Evolutionary conservation across 2,888 invertebrate species (phyloP).

Genomic region (Drepana falcataria): DNA sequence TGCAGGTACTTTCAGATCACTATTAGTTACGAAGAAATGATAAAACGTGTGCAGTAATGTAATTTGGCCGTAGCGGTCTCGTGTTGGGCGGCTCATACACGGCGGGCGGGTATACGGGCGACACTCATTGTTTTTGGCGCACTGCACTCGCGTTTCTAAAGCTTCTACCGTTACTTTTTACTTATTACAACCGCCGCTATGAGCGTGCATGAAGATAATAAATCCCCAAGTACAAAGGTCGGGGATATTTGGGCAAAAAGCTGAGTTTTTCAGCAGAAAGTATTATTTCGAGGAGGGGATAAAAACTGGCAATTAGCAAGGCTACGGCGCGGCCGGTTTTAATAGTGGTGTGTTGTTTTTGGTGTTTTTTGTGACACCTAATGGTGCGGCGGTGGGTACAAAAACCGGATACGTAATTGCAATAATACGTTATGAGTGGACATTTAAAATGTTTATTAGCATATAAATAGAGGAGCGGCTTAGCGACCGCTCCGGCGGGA

Average conservation of each 20-base stretch:
- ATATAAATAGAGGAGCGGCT: conserved; percentile 1
- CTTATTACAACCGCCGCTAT: conserved; percentile 24
- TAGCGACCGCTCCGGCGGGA: not conserved
- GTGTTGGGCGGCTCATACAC: not conserved
- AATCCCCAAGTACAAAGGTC: conserved; percentile 43
- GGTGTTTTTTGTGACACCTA: conserved; percentile 18
- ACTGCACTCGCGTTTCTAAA: conserved; percentile 23
- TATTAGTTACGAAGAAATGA: too few species aligned
- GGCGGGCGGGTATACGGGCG: not conserved
- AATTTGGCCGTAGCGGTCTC: too few species aligned
- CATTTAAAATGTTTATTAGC: conserved; percentile 1
- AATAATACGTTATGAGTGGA: not conserved
- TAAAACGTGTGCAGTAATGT: too few species aligned
- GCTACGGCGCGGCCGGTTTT: conserved; percentile 22
- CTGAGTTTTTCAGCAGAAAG: conserved; percentile 31
- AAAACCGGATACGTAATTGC: conserved; percentile 2
- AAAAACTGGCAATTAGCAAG: conserved; percentile 46
- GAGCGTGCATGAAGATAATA: conserved; percentile 39
- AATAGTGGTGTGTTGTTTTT: conserved; percentile 21
- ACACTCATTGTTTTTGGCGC: conserved; percentile 12
- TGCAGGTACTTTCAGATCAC: too few species aligned
- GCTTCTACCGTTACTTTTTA: conserved; percentile 34
- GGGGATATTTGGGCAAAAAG: conserved; percentile 35
- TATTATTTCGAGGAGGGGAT: conserved; percentile 32
- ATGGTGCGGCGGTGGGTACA: conserved; percentile 19